Conservation (phyloP, 2,797 vertebrate genomes). For the Iguana delicatissima region DNA sequence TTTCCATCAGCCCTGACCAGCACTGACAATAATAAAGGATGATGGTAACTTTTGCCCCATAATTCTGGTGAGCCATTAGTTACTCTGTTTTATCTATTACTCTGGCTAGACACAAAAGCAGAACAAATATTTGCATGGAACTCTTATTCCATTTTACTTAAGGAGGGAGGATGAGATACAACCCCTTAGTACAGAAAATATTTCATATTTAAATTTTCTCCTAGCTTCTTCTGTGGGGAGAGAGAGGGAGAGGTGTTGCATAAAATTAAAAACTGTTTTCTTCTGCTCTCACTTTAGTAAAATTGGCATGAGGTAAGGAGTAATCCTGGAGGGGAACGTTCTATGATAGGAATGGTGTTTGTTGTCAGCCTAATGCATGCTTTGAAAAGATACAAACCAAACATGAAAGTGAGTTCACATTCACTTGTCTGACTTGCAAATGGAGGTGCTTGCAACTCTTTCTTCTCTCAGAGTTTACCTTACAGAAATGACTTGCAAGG, state of each 20-base stretch:
- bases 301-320: neutral
- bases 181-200: fast-evolving
- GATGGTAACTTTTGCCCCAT: neutral
- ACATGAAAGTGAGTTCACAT: neutral
- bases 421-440: neutral
- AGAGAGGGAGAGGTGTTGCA: neutral
- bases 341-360: constrained; percentile 21
- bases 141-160: constrained; percentile 25
- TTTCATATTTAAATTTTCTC: neutral
- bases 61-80: neutral
- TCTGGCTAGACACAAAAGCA: neutral
- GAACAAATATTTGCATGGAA: neutral
- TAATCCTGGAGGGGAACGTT: constrained; percentile 1
- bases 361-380: constrained; percentile 65
- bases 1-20: neutral
- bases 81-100: neutral
- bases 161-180: neutral
- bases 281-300: constrained; percentile 31
- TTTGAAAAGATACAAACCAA: constrained; percentile 69
- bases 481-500: constrained; percentile 13
- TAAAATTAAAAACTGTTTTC: constrained; percentile 41
- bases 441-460: neutral
- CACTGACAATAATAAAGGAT: neutral
- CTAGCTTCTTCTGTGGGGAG: neutral
- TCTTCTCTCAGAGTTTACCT: neutral